Conservation (phyloP, 2,113 vertebrate species). For the Montifringilla adamsi region DNA sequence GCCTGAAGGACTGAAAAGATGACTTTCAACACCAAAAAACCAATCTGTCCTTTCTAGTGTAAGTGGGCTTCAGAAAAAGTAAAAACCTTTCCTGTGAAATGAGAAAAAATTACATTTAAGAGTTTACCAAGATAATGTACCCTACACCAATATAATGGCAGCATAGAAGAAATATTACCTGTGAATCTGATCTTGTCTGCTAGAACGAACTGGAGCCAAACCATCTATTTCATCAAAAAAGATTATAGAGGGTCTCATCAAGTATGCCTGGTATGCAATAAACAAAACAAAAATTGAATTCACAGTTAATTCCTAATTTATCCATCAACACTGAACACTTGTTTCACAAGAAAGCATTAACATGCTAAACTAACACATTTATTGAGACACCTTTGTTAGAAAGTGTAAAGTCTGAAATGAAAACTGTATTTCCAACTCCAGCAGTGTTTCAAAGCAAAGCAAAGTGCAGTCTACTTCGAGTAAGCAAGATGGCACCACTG, state of each 20-base stretch:
- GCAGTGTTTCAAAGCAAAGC: not conserved
- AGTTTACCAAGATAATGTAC: not conserved
- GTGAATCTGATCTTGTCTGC: conserved; percentile 98
- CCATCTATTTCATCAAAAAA: conserved; percentile 99
- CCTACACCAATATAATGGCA: not conserved
- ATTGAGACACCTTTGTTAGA: not conserved
- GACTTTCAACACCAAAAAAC: not conserved
- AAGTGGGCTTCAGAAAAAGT: not conserved
- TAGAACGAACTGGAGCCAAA: conserved; percentile 97
- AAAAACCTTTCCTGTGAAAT: not conserved
- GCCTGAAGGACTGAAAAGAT: not conserved
- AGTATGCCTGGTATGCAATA: conserved; percentile 82
- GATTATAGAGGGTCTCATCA: conserved; percentile 99
- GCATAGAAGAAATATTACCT: conserved; percentile 77
- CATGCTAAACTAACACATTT: not conserved
- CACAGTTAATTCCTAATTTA: not conserved
- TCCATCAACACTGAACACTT: not conserved
- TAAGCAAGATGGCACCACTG: conserved; percentile 66
- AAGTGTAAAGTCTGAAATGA: not conserved
- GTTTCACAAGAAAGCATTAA: not conserved
- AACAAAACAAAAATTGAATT: not conserved
- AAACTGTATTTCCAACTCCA: not conserved
- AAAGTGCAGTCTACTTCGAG: conserved; percentile 22
- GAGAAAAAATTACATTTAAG: not conserved
- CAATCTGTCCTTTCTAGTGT: not conserved